A percentile compares a stretch with the other conserved stretches of the same genome.
Evolutionary conservation across 1,140 invertebrate species (phyloP).

Genomic region (Drosophila littoralis): DNA sequence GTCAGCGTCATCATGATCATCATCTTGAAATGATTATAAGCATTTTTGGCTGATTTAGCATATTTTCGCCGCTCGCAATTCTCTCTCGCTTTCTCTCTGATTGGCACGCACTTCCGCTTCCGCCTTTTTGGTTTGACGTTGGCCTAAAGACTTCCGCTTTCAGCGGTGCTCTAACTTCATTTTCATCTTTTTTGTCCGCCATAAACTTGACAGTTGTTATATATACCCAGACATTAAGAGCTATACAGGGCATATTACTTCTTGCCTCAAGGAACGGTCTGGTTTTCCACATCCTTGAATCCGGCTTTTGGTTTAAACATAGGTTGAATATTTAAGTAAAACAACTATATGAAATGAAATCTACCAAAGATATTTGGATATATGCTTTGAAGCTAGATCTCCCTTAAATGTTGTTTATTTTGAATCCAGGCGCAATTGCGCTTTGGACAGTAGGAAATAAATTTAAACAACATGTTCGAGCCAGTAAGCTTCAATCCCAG

Average conservation of each 20-base stretch:
- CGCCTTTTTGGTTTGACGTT: constrained; percentile 64
- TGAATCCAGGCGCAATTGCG: no score
- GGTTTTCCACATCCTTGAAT: background rate
- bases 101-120: constrained; percentile 78
- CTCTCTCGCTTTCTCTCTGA: constrained; percentile 23
- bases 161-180: constrained; percentile 67
- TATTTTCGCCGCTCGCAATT: constrained; percentile 52
- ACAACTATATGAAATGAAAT: no score
- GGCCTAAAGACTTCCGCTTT: constrained; percentile 78
- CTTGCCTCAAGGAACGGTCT: no score
- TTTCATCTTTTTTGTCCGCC: constrained; percentile 42
- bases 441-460: no score
- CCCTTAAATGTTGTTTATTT: no score
- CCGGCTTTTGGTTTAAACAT: no score
- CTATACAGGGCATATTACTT: background rate
- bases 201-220: constrained; percentile 42
- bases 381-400: no score
- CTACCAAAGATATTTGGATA: no score
- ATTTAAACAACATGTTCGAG: no score
- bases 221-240: background rate
- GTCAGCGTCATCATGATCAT: constrained; percentile 51
- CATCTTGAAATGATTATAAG: constrained; percentile 71
- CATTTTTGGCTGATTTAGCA: constrained; percentile 80
- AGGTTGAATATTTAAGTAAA: no score
- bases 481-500: no score